These are phyloP conservation scores for Drosophila paucipuncta DNA, from an alignment of 2,888 invertebrate species.

Conservation along the genomic window DNA sequence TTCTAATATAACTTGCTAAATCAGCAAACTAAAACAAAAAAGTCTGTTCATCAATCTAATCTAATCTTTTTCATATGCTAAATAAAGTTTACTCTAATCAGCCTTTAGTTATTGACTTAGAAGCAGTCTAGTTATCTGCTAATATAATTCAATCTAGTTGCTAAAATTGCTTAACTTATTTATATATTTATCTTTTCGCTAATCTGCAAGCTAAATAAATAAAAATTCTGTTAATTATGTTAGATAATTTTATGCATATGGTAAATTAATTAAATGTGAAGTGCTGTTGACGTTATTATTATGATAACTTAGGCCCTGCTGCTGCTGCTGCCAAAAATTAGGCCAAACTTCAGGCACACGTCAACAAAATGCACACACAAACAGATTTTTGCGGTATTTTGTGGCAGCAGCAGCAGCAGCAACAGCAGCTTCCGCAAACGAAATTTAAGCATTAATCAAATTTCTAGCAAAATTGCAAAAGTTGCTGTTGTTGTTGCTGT, in stretches of 20 bases:
- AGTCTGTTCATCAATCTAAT: background rate
- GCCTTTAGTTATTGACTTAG: background rate
- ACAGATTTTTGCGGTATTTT: conserved; percentile 30
- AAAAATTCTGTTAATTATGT: background rate
- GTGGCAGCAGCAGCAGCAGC: conserved; percentile 38
- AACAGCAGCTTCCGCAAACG: background rate
- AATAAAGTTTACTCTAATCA: background rate
- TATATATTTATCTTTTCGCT: background rate
- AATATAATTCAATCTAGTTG: background rate
- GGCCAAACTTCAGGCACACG: conserved; percentile 9
- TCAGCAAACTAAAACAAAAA: background rate
- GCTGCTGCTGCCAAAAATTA: background rate
- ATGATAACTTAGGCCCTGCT: background rate
- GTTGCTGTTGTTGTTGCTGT: conserved; percentile 16
- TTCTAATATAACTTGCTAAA: too few species aligned
- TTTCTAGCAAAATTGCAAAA: conserved; percentile 60
- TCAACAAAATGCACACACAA: conserved; percentile 6
- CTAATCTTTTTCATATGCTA: background rate
- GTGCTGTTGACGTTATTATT: background rate
- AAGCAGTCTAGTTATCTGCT: background rate
- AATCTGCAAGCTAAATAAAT: background rate
- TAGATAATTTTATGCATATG: background rate
- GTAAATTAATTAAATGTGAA: background rate
- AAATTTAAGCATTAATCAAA: conserved; percentile 42
- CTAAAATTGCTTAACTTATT: background rate